phyloP scores from a whole-genome alignment of 2,888 invertebrate species.

The Aleiodes testaceus region DNA sequence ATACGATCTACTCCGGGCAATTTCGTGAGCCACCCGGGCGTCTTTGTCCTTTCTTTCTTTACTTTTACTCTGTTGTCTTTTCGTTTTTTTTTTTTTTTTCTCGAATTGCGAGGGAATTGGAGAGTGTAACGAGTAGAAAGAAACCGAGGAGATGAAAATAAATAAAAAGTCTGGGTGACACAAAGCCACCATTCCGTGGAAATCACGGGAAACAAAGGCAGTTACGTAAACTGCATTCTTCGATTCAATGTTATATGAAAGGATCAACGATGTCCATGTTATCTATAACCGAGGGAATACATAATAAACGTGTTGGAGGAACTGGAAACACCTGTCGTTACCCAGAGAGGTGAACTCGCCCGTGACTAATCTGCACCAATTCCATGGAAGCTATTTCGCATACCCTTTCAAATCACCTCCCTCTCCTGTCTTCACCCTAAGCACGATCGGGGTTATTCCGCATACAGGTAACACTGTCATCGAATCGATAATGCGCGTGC shows the following conservation, averaged over 20 bases:
- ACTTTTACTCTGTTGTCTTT: constrained; percentile 30
- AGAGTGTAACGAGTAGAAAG: not conserved
- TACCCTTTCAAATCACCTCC: constrained; percentile 19
- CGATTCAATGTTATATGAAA: not conserved
- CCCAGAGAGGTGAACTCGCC: constrained; percentile 65
- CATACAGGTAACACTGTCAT: constrained; percentile 59
- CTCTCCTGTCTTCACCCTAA: constrained; percentile 28
- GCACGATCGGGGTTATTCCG: constrained; percentile 63
- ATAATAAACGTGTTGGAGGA: constrained; percentile 11
- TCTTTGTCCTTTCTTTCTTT: constrained; percentile 20
- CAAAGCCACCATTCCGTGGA: constrained; percentile 44
- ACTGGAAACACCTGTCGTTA: constrained; percentile 67
- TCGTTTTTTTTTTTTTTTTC: constrained; percentile 33
- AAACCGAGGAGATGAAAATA: constrained; percentile 11
- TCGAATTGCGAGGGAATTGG: constrained; percentile 15
- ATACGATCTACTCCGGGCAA: constrained; percentile 39
- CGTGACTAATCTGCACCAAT: constrained; percentile 68
- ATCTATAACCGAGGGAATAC: not conserved
- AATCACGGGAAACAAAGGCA: not conserved
- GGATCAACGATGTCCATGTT: constrained; percentile 20
- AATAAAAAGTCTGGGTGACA: constrained; percentile 52
- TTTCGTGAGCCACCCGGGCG: constrained; percentile 39
- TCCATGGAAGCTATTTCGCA: constrained; percentile 46
- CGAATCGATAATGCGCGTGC: constrained; percentile 64
- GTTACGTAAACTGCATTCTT: not conserved